Percentiles rank a stretch among this genome's conserved stretches.
Evolutionary conservation across 2,888 invertebrate genomes (phyloP).

Genomic region (Blastobasis adustella): DNA sequence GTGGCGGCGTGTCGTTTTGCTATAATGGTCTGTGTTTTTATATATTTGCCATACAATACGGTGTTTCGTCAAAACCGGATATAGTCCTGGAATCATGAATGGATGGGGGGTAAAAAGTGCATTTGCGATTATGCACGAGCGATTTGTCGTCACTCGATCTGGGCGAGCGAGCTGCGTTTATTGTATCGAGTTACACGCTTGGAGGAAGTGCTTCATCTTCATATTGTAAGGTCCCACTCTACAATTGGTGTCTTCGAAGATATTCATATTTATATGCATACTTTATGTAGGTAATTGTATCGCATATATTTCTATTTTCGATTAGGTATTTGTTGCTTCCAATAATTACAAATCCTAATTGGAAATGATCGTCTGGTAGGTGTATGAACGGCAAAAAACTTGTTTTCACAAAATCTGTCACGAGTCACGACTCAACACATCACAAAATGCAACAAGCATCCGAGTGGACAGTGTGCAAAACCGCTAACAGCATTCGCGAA

Average conservation of each 20-base stretch:
- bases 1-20: slow-evolving; percentile 19
- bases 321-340: background rate
- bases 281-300: background rate
- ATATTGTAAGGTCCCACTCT: slow-evolving; percentile 12
- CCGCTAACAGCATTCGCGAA: too few species aligned
- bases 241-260: background rate
- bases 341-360: too few species aligned
- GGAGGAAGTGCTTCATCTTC: slow-evolving; percentile 27
- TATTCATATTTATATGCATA: too few species aligned
- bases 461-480: too few species aligned
- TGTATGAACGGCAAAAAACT: too few species aligned
- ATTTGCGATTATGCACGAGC: slow-evolving; percentile 71
- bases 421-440: too few species aligned
- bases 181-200: slow-evolving; percentile 56
- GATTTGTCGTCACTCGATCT: slow-evolving; percentile 70
- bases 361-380: too few species aligned
- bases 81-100: slow-evolving; percentile 53
- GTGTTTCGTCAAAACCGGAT: slow-evolving; percentile 52
- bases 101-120: slow-evolving; percentile 48
- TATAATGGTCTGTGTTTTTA: slow-evolving; percentile 57
- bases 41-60: slow-evolving; percentile 57
- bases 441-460: too few species aligned
- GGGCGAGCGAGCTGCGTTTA: slow-evolving; percentile 50
- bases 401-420: too few species aligned
- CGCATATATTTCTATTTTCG: background rate